Conservation (phyloP, 37 sponge, comb jelly and placozoan species). For the Chondrilla cf. caribensis region DNA sequence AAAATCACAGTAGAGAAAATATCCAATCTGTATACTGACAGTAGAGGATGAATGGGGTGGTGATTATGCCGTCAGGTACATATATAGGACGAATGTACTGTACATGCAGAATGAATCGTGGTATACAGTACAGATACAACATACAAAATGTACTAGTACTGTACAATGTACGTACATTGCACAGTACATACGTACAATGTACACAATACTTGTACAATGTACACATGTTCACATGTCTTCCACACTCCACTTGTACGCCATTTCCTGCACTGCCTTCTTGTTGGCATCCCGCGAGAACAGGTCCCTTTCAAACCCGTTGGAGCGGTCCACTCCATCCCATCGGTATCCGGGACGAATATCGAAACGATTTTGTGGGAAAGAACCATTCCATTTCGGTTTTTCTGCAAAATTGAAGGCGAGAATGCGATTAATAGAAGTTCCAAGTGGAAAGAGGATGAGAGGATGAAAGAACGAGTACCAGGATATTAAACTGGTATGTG, state of each 20-base stretch:
- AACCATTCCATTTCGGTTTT: conserved; percentile 71
- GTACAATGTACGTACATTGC: too few relatives aligned
- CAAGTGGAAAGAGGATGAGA: background rate
- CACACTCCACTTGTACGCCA: conserved; percentile 93
- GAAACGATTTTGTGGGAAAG: conserved; percentile 86
- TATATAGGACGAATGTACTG: too few relatives aligned
- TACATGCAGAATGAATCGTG: too few relatives aligned
- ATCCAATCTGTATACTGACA: too few relatives aligned
- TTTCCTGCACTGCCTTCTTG: conserved; percentile 62
- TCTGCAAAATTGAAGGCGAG: conserved; percentile 14
- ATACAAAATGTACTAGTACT: too few relatives aligned
- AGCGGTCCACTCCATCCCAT: conserved; percentile 97
- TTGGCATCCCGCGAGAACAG: conserved; percentile 56
- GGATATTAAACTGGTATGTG: background rate
- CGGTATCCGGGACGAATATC: conserved; percentile 88
- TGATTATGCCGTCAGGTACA: too few relatives aligned
- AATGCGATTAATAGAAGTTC: background rate
- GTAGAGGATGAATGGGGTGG: too few relatives aligned
- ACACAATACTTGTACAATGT: too few relatives aligned
- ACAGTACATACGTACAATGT: too few relatives aligned
- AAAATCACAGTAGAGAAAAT: too few relatives aligned
- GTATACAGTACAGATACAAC: too few relatives aligned
- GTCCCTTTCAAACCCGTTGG: conserved; percentile 93
- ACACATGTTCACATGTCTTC: conserved; percentile 93
- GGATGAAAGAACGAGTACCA: background rate